Evolutionary conservation across 2,888 invertebrate species (phyloP).

Genomic region (Myopa testacea): DNA sequence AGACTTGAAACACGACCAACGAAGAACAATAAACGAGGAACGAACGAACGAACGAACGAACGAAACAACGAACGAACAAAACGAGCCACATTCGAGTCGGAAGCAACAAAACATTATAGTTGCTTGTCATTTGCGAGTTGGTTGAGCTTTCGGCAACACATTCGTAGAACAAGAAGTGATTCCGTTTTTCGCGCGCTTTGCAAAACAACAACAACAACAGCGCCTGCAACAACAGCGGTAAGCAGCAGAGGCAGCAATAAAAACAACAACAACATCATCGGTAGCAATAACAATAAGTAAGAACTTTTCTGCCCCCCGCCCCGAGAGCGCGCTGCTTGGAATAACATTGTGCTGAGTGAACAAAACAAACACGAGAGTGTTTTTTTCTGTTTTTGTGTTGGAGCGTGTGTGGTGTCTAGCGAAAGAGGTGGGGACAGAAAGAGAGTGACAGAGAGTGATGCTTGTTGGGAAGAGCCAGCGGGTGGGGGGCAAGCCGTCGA

Average conservation of each 20-base stretch:
- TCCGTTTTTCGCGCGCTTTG: constrained; percentile 36
- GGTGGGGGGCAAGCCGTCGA: constrained; percentile 11
- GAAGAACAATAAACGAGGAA: background rate
- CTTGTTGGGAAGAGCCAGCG: background rate
- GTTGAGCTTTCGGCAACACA: constrained; percentile 52
- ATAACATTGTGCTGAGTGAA: constrained; percentile 36
- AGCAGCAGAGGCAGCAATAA: constrained; percentile 7
- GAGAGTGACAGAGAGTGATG: background rate
- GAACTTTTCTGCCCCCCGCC: constrained; percentile 31
- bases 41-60: constrained; percentile 23
- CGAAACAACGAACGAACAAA: constrained; percentile 32
- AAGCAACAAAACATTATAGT: constrained; percentile 48
- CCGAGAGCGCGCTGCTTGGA: background rate
- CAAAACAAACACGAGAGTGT: constrained; percentile 33
- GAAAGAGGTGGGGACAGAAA: background rate
- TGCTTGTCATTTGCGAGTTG: constrained; percentile 59
- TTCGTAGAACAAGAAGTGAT: constrained; percentile 19
- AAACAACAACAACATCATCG: constrained; percentile 2
- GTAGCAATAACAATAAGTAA: constrained; percentile 44
- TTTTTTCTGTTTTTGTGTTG: background rate
- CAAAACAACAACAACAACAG: constrained; percentile 30
- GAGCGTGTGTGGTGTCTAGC: background rate
- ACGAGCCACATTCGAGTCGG: constrained; percentile 31
- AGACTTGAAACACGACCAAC: constrained; percentile 10
- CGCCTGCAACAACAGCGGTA: background rate